These are phyloP conservation scores for Semicossyphus pulcher DNA, from an alignment of 2,113 vertebrate genomes.

Conservation along the genomic window DNA sequence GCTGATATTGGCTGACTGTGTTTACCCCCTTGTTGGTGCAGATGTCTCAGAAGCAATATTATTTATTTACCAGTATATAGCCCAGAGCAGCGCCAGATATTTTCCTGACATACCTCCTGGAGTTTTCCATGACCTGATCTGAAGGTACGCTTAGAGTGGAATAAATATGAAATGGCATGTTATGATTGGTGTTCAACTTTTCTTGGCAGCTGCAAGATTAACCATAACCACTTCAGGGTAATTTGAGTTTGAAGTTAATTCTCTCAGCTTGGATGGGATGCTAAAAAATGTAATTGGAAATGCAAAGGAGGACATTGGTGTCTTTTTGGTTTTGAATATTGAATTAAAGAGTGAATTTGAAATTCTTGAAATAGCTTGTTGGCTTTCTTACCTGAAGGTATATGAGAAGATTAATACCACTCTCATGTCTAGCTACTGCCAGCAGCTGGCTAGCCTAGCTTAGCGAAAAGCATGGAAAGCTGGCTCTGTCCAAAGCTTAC, in stretches of 20 bases:
- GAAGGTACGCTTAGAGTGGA: conserved; percentile 5
- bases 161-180: conserved; percentile 17
- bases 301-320: not conserved
- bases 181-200: not conserved
- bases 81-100: not conserved
- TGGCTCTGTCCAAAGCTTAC: not conserved
- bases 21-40: conserved; percentile 33
- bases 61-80: conserved; percentile 48
- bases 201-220: not conserved
- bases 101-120: conserved; percentile 16
- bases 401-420: not conserved
- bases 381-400: too few relatives aligned
- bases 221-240: not conserved
- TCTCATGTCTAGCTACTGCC: not conserved
- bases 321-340: too few relatives aligned
- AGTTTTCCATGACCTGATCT: conserved; percentile 28
- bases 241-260: not conserved
- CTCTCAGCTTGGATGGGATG: not conserved
- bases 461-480: not conserved
- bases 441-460: not conserved
- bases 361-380: not conserved
- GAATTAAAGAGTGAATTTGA: conserved; percentile 5
- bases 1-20: conserved; percentile 46
- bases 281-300: not conserved
- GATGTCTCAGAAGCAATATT: conserved; percentile 50